These are phyloP conservation scores for Nebria brevicollis DNA, from an alignment of 2,888 invertebrate species.

Conservation along the genomic window DNA sequence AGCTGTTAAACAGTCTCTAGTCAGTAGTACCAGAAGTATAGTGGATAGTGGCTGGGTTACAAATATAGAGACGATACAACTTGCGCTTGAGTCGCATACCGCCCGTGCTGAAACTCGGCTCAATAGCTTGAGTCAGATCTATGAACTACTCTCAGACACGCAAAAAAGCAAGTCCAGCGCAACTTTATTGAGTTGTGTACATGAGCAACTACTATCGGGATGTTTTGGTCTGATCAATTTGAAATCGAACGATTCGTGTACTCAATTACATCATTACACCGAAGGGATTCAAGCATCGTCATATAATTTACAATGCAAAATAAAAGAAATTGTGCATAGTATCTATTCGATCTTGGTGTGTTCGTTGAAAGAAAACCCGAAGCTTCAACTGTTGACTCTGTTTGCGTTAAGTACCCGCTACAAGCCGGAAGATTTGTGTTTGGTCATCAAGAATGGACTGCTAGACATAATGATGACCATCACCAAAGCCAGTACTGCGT, in stretches of 20 bases:
- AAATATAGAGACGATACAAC: constrained; percentile 56
- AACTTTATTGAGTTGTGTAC: constrained; percentile 60
- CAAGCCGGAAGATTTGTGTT: constrained; percentile 67
- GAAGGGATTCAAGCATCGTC: constrained; percentile 68
- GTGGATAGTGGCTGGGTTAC: constrained; percentile 57
- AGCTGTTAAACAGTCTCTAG: constrained; percentile 54
- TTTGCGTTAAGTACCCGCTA: constrained; percentile 69
- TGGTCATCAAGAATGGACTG: constrained; percentile 67
- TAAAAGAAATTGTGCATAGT: constrained; percentile 66
- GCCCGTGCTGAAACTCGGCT: constrained; percentile 57
- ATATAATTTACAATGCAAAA: constrained; percentile 64
- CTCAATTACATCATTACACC: constrained; percentile 67
- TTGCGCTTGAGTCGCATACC: constrained; percentile 58
- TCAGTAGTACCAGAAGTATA: constrained; percentile 44
- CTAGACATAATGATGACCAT: constrained; percentile 55
- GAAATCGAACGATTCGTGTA: constrained; percentile 58
- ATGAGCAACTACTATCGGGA: constrained; percentile 67
- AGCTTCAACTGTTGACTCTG: constrained; percentile 64
- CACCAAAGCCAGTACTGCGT: constrained; percentile 29
- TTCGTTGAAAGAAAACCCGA: constrained; percentile 61
- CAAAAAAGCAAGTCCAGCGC: constrained; percentile 54
- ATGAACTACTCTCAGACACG: constrained; percentile 57
- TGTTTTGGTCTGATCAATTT: constrained; percentile 65
- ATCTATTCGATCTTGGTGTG: constrained; percentile 66
- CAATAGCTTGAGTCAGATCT: constrained; percentile 59